Evolutionary conservation across 1,140 invertebrate species (phyloP).

Genomic region (Cataglyphis hispanica): DNA sequence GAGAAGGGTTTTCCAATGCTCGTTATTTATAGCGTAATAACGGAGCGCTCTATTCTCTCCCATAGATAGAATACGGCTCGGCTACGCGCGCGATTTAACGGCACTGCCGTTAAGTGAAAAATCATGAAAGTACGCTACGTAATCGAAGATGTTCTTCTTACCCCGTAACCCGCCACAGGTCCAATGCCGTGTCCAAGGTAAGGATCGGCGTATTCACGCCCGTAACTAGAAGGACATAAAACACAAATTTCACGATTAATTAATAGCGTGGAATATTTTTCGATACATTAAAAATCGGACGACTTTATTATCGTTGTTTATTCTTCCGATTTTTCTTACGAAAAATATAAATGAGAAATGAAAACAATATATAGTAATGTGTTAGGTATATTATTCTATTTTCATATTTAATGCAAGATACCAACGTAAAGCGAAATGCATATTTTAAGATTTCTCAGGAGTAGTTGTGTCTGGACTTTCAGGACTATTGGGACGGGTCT

Average conservation of each 20-base stretch:
- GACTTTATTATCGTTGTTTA: slow-evolving; percentile 4
- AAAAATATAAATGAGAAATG: neutral
- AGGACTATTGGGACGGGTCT: slow-evolving; percentile 58
- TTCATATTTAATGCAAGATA: slow-evolving; percentile 47
- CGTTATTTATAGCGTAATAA: slow-evolving; percentile 57
- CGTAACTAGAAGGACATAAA: slow-evolving; percentile 89
- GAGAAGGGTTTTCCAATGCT: slow-evolving; percentile 14
- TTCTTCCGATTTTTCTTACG: neutral
- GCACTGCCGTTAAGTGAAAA: slow-evolving; percentile 54
- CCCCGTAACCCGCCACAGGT: slow-evolving; percentile 98
- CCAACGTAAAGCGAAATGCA: slow-evolving; percentile 44
- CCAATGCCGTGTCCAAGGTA: slow-evolving; percentile 98
- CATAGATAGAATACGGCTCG: neutral
- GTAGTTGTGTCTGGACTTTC: slow-evolving; percentile 58
- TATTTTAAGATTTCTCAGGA: slow-evolving; percentile 53
- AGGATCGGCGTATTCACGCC: slow-evolving; percentile 96
- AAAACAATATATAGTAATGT: neutral
- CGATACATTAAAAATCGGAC: neutral
- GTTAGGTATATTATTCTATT: neutral
- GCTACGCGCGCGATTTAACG: slow-evolving; percentile 50
- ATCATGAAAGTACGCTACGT: slow-evolving; percentile 36
- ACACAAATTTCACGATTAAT: slow-evolving; percentile 11
- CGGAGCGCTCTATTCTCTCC: slow-evolving; percentile 34
- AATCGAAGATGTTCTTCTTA: slow-evolving; percentile 87
- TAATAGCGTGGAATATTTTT: slow-evolving; percentile 4